These are phyloP conservation scores for Anoplophora glabripennis DNA, from an alignment of 1,140 invertebrate genomes.

Conservation along the genomic window DNA sequence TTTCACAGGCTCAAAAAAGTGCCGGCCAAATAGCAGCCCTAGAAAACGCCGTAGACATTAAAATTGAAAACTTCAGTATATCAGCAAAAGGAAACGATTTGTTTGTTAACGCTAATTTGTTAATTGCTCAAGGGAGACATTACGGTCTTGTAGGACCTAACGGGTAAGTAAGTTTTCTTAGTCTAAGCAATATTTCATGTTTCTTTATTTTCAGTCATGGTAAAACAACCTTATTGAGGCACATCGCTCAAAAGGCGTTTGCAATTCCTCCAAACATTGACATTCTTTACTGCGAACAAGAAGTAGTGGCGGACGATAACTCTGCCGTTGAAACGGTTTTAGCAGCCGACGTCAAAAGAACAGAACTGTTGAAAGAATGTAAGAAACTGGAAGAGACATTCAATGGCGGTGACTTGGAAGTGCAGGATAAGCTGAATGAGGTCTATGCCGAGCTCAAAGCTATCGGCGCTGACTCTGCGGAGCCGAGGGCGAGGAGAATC, in stretches of 20 bases:
- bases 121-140: constrained; percentile 89
- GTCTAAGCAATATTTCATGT: constrained; percentile 10
- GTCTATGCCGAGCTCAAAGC: constrained; percentile 94
- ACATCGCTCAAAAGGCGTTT: constrained; percentile 85
- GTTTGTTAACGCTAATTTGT: constrained; percentile 93
- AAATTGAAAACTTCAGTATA: constrained; percentile 98
- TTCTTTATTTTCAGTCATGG: constrained; percentile 70
- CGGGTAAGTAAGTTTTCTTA: constrained; percentile 65
- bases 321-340: constrained; percentile 91
- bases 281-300: constrained; percentile 97
- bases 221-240: constrained; percentile 96
- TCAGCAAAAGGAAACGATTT: constrained; percentile 96
- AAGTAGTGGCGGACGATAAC: constrained; percentile 90
- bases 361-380: constrained; percentile 76
- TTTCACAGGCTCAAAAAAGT: constrained; percentile 90
- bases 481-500: constrained; percentile 90
- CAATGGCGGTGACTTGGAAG: constrained; percentile 65
- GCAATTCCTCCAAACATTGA: constrained; percentile 96
- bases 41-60: constrained; percentile 96
- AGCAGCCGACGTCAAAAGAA: constrained; percentile 87
- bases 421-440: constrained; percentile 81
- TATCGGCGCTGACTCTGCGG: constrained; percentile 95
- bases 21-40: constrained; percentile 78
- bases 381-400: constrained; percentile 79
- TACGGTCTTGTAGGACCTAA: constrained; percentile 99